phyloP scores from a whole-genome alignment of 2,888 invertebrate genomes.

The Amiota communis region DNA sequence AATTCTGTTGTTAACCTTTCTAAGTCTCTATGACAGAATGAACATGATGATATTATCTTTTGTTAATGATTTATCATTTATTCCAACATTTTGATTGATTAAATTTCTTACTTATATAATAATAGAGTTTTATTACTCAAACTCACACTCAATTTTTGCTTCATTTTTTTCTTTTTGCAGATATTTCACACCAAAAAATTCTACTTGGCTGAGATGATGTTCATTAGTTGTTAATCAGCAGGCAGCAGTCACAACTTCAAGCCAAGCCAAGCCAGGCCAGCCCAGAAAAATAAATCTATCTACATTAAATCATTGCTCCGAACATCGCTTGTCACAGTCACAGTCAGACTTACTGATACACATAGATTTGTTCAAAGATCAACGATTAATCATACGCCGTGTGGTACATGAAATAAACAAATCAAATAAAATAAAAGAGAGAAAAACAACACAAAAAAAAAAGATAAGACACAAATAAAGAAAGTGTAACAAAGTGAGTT shows the following conservation, averaged over 20 bases:
- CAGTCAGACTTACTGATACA: conserved; percentile 7
- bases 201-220: too few relatives aligned
- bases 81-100: too few relatives aligned
- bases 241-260: background rate
- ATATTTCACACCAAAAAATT: background rate
- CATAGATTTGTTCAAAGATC: conserved; percentile 45
- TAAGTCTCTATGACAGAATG: too few relatives aligned
- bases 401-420: conserved; percentile 36
- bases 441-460: background rate
- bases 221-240: conserved; percentile 51
- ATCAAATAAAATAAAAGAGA: conserved; percentile 3
- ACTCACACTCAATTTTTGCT: too few relatives aligned
- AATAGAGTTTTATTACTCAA: too few relatives aligned
- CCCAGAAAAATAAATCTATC: conserved; percentile 1
- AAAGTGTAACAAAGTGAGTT: too few relatives aligned
- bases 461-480: background rate
- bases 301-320: background rate
- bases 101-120: too few relatives aligned
- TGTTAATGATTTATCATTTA: too few relatives aligned
- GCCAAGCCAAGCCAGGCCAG: too few relatives aligned
- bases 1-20: too few relatives aligned
- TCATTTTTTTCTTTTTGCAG: background rate
- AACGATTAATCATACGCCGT: conserved; percentile 58
- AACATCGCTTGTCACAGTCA: background rate
- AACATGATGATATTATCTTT: too few relatives aligned